A percentile compares a stretch with the other conserved stretches of the same genome.
Conservation (phyloP, 2,113 vertebrate species). For the cattle (Bos taurus) region DNA sequence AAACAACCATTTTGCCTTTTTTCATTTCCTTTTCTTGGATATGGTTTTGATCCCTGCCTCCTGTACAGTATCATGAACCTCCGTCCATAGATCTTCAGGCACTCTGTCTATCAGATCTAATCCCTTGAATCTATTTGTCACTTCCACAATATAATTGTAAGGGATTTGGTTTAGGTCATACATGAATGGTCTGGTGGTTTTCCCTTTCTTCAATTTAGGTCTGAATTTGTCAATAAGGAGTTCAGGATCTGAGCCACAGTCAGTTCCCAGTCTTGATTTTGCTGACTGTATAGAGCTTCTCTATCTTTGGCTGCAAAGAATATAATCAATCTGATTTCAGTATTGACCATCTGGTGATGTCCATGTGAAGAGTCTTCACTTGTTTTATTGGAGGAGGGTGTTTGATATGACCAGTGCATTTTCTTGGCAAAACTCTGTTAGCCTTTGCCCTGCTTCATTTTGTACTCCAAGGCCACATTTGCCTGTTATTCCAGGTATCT, state of each 20-base stretch:
- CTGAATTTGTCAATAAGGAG: background rate
- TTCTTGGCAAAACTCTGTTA: background rate
- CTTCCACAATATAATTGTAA: background rate
- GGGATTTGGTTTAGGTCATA: background rate
- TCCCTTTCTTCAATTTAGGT: background rate
- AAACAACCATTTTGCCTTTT: background rate
- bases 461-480: background rate
- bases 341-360: background rate
- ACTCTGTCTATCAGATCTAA: background rate
- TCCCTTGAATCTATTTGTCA: background rate
- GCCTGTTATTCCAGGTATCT: background rate
- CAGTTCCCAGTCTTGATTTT: rapidly evolving
- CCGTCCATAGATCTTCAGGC: rapidly evolving
- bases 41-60: background rate
- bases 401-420: background rate
- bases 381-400: background rate
- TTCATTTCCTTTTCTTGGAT: background rate
- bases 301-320: background rate
- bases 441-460: background rate
- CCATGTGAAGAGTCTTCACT: background rate
- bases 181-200: background rate
- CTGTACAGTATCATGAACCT: background rate
- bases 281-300: background rate
- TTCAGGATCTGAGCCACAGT: background rate
- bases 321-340: background rate